Percentiles rank a stretch among this genome's conserved stretches.
Evolutionary conservation across 2,797 vertebrate species (phyloP).

Genomic region (Ara ararauna): DNA sequence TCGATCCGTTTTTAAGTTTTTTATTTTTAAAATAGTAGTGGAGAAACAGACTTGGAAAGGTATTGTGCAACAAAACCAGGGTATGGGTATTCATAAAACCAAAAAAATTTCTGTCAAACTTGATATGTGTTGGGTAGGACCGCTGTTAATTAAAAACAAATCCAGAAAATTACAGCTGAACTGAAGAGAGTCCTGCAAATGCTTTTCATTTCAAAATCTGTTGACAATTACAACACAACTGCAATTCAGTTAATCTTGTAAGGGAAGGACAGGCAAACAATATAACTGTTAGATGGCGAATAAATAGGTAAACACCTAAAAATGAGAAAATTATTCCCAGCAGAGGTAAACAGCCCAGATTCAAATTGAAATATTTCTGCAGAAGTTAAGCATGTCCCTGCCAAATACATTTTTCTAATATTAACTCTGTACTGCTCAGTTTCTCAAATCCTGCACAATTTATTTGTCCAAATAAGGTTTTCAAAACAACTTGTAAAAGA

Average conservation of each 20-base stretch:
- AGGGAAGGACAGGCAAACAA: background rate
- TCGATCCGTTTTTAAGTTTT: background rate
- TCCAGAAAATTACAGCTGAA: conserved; percentile 51
- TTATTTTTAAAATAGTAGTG: background rate
- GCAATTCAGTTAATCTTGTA: conserved; percentile 7
- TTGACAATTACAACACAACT: conserved; percentile 12
- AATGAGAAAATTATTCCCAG: background rate
- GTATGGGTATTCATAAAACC: conserved; percentile 10
- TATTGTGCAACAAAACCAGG: conserved; percentile 11
- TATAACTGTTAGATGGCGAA: background rate
- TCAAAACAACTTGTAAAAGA: background rate
- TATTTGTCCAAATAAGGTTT: background rate
- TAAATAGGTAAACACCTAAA: background rate
- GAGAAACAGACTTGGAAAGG: conserved; percentile 13
- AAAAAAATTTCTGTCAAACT: conserved; percentile 43
- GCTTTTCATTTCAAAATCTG: conserved; percentile 35
- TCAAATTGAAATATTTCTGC: conserved; percentile 7
- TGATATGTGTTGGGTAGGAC: background rate
- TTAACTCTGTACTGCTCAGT: background rate
- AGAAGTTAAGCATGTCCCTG: background rate
- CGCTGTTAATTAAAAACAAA: conserved; percentile 54
- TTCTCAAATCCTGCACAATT: background rate
- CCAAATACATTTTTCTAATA: background rate
- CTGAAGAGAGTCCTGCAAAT: conserved; percentile 5
- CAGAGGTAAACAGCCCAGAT: background rate